A percentile compares a stretch with the other conserved stretches of the same genome.
Conservation (phyloP, 2,797 vertebrate species). For the Carcharodon carcharias region DNA sequence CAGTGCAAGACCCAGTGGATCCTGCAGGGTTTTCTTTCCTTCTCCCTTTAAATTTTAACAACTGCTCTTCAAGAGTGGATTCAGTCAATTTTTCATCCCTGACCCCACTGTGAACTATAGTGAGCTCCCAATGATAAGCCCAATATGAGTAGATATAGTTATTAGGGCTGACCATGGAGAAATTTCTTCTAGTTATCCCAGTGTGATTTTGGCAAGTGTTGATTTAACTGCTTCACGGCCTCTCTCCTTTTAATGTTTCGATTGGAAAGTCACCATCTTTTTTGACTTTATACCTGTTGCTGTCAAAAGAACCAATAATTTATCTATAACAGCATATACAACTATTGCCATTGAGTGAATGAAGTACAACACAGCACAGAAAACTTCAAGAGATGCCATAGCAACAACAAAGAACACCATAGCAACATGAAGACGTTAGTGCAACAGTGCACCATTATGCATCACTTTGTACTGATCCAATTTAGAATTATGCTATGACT, state of each 20-base stretch:
- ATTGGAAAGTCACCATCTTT: neutral
- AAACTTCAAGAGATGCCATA: neutral
- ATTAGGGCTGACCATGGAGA: neutral
- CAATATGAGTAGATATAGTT: neutral
- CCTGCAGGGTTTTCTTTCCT: neutral
- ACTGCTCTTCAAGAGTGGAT: neutral
- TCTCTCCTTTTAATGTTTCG: neutral
- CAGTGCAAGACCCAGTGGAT: neutral
- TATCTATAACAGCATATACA: neutral
- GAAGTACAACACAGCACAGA: neutral
- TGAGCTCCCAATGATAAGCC: neutral
- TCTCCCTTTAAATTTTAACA: neutral
- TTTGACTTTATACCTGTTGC: neutral
- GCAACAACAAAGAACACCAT: slow-evolving; percentile 16
- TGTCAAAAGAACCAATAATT: neutral
- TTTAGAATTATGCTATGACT: neutral
- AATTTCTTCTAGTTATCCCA: neutral
- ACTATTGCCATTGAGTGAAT: neutral
- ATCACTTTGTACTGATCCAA: neutral
- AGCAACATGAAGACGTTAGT: neutral
- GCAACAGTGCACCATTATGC: neutral
- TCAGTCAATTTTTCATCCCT: neutral
- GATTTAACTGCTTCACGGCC: neutral
- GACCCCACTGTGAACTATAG: neutral
- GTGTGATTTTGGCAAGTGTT: neutral